Percentiles rank a stretch among this genome's conserved stretches.
phyloP scores from a whole-genome alignment of 37 sponge, comb jelly and placozoan species.

The Haliclona indistincta region DNA sequence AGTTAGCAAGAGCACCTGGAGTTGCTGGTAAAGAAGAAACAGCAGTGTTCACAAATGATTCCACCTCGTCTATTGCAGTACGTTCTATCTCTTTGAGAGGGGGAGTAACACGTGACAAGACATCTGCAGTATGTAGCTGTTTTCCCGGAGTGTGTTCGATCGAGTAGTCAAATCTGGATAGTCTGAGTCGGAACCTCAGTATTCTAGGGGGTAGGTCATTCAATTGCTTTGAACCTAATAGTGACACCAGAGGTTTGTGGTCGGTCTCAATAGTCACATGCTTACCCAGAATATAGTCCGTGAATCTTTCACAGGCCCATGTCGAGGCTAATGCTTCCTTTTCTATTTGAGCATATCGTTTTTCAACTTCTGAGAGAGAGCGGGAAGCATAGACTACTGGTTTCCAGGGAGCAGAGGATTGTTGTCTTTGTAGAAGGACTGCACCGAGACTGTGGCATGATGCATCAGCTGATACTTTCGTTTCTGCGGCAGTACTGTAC shows the following conservation, averaged over 20 bases:
- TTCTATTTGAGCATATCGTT: constrained; percentile 47
- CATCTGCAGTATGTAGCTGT: too few species aligned
- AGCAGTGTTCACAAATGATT: too few species aligned
- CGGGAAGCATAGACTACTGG: constrained; percentile 49
- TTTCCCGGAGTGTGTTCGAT: too few species aligned
- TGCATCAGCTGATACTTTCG: constrained; percentile 32
- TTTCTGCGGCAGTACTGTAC: constrained; percentile 11
- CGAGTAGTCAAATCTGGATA: constrained; percentile 22
- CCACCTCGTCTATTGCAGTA: too few species aligned
- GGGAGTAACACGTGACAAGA: too few species aligned
- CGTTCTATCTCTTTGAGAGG: too few species aligned
- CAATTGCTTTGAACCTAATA: constrained; percentile 21
- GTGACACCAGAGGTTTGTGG: constrained; percentile 44
- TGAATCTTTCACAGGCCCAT: constrained; percentile 57
- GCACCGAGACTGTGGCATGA: constrained; percentile 34
- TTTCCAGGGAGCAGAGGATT: not conserved
- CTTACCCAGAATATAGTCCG: constrained; percentile 32
- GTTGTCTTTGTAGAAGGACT: constrained; percentile 23
- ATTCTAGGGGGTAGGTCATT: constrained; percentile 21
- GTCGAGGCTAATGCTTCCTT: constrained; percentile 48
- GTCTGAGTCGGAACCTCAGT: constrained; percentile 5
- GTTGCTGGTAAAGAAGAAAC: too few species aligned
- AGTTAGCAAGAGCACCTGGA: too few species aligned
- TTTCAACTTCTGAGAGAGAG: constrained; percentile 34
- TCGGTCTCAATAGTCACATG: constrained; percentile 32